Evolutionary conservation across 1,140 invertebrate species (phyloP).

Genomic region (Calephelis virginiensis): DNA sequence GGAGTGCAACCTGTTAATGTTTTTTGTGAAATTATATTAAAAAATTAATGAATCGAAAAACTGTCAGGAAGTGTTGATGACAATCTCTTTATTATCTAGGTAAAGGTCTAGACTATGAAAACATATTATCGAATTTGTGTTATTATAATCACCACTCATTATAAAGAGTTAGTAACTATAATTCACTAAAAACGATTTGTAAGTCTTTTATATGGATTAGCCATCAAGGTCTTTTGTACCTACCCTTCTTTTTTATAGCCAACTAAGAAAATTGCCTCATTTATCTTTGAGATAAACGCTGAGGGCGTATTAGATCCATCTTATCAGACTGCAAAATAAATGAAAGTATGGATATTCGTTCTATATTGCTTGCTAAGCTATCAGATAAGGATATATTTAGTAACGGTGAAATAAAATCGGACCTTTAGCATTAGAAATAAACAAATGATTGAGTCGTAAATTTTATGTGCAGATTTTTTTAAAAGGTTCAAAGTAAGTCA

Average conservation of each 20-base stretch:
- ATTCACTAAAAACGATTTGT: not conserved
- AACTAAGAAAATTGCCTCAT: conserved; percentile 78
- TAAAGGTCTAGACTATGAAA: no score
- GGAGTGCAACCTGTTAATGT: no score
- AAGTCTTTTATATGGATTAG: conserved; percentile 16
- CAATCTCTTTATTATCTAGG: no score
- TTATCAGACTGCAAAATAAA: conserved; percentile 67
- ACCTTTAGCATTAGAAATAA: not conserved
- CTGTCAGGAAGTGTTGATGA: no score
- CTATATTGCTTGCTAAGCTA: conserved; percentile 4
- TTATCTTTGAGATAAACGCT: conserved; percentile 77
- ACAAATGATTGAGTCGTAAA: no score
- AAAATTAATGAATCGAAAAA: no score
- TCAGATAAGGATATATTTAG: conserved; percentile 2
- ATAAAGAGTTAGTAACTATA: no score
- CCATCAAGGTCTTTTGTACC: conserved; percentile 46
- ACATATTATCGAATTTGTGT: no score
- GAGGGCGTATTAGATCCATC: conserved; percentile 69
- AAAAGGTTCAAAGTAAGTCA: no score
- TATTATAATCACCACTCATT: no score
- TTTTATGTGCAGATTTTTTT: no score
- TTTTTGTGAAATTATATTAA: no score
- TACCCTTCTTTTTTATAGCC: conserved; percentile 76
- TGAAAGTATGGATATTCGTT: conserved; percentile 48
- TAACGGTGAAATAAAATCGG: not conserved